These are phyloP conservation scores for Mizuhopecten yessoensis DNA, from an alignment of 1,140 invertebrate genomes.

Conservation along the genomic window DNA sequence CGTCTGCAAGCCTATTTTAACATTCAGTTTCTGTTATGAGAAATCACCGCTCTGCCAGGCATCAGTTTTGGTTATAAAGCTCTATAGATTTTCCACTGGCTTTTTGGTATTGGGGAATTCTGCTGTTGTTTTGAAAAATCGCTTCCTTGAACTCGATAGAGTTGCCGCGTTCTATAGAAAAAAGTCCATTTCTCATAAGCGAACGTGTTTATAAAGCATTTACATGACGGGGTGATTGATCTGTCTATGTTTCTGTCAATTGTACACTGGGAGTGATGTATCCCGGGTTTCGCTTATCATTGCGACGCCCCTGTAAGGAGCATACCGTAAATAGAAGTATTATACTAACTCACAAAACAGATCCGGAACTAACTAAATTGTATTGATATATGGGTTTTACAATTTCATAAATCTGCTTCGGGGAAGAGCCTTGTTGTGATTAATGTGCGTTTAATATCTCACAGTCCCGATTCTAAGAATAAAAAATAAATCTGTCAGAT, in stretches of 20 bases:
- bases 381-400: too few relatives aligned
- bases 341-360: background rate
- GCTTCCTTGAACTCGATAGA: background rate
- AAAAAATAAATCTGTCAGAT: too few relatives aligned
- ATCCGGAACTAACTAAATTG: too few relatives aligned
- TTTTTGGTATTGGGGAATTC: constrained; percentile 12
- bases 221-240: background rate
- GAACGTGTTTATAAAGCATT: constrained; percentile 13
- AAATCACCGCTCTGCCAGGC: background rate
- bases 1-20: background rate
- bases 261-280: background rate
- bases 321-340: background rate
- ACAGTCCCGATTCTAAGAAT: too few relatives aligned
- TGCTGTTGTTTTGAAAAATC: background rate
- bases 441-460: too few relatives aligned
- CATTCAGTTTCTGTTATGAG: background rate
- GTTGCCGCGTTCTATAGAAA: background rate
- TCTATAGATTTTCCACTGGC: background rate
- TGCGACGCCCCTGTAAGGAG: too few relatives aligned
- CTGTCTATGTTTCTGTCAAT: background rate
- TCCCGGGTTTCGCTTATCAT: background rate
- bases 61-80: background rate
- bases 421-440: too few relatives aligned
- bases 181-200: background rate
- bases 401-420: too few relatives aligned